A percentile compares a stretch with the other conserved stretches of the same genome.
Conservation (phyloP, 2,797 vertebrate species). For the Rhabdomys pumilio region DNA sequence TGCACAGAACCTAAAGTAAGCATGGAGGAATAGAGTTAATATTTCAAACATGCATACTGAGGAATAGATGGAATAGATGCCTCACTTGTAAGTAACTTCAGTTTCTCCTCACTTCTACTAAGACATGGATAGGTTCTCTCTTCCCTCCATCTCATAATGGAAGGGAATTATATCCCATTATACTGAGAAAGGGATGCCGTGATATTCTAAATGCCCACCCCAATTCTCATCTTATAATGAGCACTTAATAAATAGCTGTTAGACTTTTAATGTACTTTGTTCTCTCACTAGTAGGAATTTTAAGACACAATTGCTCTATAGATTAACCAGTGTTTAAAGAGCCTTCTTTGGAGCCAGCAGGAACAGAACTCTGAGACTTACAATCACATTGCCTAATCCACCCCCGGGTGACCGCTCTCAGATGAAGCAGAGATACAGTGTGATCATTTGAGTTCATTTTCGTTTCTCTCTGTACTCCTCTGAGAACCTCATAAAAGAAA, state of each 20-base stretch:
- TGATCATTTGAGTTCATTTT: constrained; percentile 34
- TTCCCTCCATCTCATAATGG: neutral
- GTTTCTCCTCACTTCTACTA: neutral
- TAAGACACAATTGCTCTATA: neutral
- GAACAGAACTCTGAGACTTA: neutral
- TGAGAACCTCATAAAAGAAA: constrained; percentile 58
- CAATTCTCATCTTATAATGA: neutral
- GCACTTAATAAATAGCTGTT: neutral
- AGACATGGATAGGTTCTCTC: neutral
- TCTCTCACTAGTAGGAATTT: neutral
- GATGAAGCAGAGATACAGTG: neutral
- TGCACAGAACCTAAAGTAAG: neutral
- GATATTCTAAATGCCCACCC: neutral
- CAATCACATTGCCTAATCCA: neutral
- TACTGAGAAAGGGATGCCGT: too few relatives aligned
- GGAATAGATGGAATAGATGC: neutral
- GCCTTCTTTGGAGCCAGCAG: neutral
- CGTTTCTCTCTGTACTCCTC: constrained; percentile 23
- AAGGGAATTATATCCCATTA: neutral
- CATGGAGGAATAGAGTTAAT: neutral
- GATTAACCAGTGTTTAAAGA: neutral
- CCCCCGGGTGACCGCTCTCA: constrained; percentile 10
- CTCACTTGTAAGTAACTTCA: neutral
- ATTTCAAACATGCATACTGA: neutral
- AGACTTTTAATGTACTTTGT: constrained; percentile 18